These are phyloP conservation scores for Notoglanidium macrostoma DNA, from an alignment of 2,797 vertebrate genomes.

Conservation along the genomic window DNA sequence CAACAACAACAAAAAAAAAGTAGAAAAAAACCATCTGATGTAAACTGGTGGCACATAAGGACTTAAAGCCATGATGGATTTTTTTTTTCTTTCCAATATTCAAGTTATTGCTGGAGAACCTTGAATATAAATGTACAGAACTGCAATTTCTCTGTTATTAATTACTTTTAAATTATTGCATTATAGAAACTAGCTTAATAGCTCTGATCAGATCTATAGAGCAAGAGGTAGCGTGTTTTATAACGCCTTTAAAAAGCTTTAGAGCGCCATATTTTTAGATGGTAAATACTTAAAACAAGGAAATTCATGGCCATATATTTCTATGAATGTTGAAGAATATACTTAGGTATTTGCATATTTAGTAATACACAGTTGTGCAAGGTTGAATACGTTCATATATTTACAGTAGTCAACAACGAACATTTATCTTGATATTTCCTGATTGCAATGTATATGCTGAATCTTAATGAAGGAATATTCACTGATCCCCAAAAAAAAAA, in stretches of 20 bases:
- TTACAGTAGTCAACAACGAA: slow-evolving; percentile 41
- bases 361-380: slow-evolving; percentile 46
- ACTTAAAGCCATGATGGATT: slow-evolving; percentile 70
- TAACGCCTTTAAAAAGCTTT: slow-evolving; percentile 58
- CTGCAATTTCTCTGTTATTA: slow-evolving; percentile 46
- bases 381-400: slow-evolving; percentile 44
- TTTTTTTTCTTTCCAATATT: slow-evolving; percentile 48
- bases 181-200: slow-evolving; percentile 50
- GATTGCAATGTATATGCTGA: slow-evolving; percentile 45
- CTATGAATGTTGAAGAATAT: slow-evolving; percentile 53
- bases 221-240: slow-evolving; percentile 51
- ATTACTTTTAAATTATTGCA: slow-evolving; percentile 57
- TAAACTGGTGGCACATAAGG: slow-evolving; percentile 61
- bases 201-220: slow-evolving; percentile 41
- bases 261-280: slow-evolving; percentile 61
- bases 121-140: slow-evolving; percentile 52
- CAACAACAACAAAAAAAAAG: not conserved
- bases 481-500: not conserved
- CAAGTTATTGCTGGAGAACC: slow-evolving; percentile 64
- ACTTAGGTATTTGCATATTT: slow-evolving; percentile 51
- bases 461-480: slow-evolving; percentile 41
- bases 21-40: not conserved
- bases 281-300: slow-evolving; percentile 51
- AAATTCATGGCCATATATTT: slow-evolving; percentile 59
- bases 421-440: slow-evolving; percentile 45